These are phyloP conservation scores for Myrmecophaga tridactyla DNA, from an alignment of 2,113 vertebrate species.

Conservation along the genomic window DNA sequence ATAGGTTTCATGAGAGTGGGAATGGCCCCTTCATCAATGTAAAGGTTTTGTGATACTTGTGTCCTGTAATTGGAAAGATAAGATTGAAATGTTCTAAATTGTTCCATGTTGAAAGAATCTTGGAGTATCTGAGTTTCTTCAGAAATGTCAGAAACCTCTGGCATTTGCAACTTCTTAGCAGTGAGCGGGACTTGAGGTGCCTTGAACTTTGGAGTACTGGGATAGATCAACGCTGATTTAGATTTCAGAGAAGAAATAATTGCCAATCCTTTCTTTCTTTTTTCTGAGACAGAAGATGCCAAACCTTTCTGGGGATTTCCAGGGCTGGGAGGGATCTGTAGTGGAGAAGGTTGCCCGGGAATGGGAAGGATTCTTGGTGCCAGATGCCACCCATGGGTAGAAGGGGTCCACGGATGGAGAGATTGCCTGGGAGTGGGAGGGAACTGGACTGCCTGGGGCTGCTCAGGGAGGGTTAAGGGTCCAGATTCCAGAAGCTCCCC, in stretches of 20 bases:
- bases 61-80: not conserved
- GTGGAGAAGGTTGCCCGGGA: not conserved
- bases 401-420: not conserved
- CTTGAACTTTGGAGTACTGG: constrained; percentile 6
- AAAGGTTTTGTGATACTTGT: not conserved
- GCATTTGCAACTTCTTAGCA: constrained; percentile 3
- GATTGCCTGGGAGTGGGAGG: not conserved
- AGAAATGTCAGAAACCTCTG: constrained; percentile 2
- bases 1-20: not conserved
- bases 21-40: not conserved
- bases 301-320: not conserved
- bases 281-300: not conserved
- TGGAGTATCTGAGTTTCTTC: not conserved
- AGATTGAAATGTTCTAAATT: constrained; percentile 21
- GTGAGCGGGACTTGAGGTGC: not conserved
- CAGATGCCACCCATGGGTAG: not conserved
- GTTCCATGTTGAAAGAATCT: constrained; percentile 24
- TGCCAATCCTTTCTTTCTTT: constrained; percentile 23
- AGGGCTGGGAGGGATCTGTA: not conserved
- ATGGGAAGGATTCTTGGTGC: not conserved
- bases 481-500: not conserved
- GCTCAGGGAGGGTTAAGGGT: not conserved
- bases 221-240: not conserved
- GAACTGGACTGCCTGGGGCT: not conserved
- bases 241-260: constrained; percentile 44